Percentiles rank a stretch among this genome's conserved stretches.
Evolutionary conservation across 2,113 vertebrate genomes (phyloP).

Genomic region (Paedocypris sp.): DNA sequence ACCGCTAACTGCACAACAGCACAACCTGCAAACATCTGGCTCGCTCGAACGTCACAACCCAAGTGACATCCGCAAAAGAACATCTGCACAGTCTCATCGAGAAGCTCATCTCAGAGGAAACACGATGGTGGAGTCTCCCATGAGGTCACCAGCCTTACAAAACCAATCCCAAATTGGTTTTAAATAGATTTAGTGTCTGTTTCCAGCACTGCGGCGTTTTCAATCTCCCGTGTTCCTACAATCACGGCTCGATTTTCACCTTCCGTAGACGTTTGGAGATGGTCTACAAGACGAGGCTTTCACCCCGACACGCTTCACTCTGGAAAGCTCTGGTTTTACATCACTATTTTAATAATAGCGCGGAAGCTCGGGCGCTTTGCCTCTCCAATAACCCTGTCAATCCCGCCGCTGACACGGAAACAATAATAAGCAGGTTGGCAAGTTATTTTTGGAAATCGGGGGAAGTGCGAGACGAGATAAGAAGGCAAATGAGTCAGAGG

Average conservation of each 20-base stretch:
- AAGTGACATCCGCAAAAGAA: too few species aligned
- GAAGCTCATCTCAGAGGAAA: too few species aligned
- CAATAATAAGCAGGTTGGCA: conserved; percentile 38
- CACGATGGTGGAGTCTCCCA: not conserved
- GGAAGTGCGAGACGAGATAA: conserved; percentile 29
- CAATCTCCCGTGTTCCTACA: not conserved
- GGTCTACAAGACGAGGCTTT: not conserved
- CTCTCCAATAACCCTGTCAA: conserved; percentile 34
- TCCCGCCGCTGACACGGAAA: conserved; percentile 34
- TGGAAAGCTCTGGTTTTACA: conserved; percentile 36
- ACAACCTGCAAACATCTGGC: too few species aligned
- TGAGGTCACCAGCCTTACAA: not conserved
- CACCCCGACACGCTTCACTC: not conserved
- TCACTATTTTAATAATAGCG: conserved; percentile 50
- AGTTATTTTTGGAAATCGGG: conserved; percentile 39
- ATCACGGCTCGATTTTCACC: not conserved
- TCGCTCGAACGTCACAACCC: too few species aligned
- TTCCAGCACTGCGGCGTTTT: not conserved
- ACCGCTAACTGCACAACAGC: too few species aligned
- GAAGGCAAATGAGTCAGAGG: conserved; percentile 34
- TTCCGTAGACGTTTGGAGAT: not conserved
- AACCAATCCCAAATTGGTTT: not conserved
- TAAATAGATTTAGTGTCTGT: conserved; percentile 8
- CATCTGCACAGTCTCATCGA: too few species aligned
- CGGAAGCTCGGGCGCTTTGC: conserved; percentile 26